phyloP scores from a whole-genome alignment of 2,113 vertebrate genomes.

The Elaphurus davidianus region DNA sequence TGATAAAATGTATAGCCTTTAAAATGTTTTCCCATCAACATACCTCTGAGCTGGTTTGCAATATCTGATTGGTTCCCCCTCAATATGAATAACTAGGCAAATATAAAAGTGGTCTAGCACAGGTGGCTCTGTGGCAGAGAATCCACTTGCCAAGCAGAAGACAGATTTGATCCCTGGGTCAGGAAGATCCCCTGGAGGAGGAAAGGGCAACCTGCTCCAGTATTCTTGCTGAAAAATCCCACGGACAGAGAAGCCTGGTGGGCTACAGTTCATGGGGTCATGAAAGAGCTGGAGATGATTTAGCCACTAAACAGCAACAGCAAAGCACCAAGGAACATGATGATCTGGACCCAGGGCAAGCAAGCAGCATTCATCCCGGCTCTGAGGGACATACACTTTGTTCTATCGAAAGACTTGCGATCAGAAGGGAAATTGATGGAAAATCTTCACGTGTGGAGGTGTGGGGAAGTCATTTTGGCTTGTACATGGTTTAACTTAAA shows the following conservation, averaged over 20 bases:
- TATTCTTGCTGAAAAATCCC: not conserved
- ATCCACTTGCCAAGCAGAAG: not conserved
- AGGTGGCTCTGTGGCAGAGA: not conserved
- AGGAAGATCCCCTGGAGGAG: not conserved
- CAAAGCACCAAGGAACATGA: not conserved
- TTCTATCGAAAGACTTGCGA: not conserved
- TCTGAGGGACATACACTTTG: not conserved
- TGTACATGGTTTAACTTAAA: not conserved
- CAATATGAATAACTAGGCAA: not conserved
- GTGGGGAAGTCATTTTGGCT: not conserved
- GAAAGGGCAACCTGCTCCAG: not conserved
- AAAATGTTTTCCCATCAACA: not conserved
- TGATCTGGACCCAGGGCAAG: not conserved
- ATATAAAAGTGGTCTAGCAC: not conserved
- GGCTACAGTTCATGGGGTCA: not conserved
- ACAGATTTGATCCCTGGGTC: not conserved
- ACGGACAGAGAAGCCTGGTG: not conserved
- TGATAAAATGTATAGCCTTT: not conserved
- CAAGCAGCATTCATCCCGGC: not conserved
- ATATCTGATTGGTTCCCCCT: not conserved
- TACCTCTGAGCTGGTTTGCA: not conserved
- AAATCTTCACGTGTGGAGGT: rapidly evolving
- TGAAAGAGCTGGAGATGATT: not conserved
- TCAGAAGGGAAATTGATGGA: not conserved
- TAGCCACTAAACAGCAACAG: not conserved